Evolutionary conservation across 2,113 vertebrate genomes (phyloP), one percentile per base, ranked within the genome.

Genomic region (Leptobrachium ailaonicum): DNA sequence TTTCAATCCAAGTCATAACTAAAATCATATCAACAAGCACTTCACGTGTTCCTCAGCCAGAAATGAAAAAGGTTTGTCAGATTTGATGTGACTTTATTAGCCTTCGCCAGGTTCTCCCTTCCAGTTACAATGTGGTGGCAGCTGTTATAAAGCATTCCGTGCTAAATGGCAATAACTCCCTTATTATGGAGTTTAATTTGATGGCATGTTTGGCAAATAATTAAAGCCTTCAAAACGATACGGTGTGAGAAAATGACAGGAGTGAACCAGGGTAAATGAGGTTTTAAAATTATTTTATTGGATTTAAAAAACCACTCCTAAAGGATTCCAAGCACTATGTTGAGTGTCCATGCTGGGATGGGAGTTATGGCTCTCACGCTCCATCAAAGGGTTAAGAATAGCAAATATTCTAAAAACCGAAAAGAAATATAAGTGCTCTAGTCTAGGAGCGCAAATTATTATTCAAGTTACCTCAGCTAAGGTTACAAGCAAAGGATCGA

Each of bases 401-500:
- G 20, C 20, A 32, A 32, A 32, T 32, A 32, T 32, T 32, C 20
- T 32, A 32, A 32, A 32, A 32, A 32, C 20, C 20, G 0, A 32
- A 32, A 1, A 32, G 20, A 32, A 32, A 32, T 32, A 32, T 32
- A 32, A 32, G 20, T 32, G 20, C 20, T 32, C 20, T 32, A 32
- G 20, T 32, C 20, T 32, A 32, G 20, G 20, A 32, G 20, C 20
- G 20, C 20, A 32, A 32, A 32, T 60, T 8, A 75, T 6, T 43
- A 32, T 32, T 32, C 20, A 32, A 32, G 20, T 89, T 89, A 95
- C 94, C 91, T 95, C 93, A 76, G 93, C 94, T 83, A 95, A 56
- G 41, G 89, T 93, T 75, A 94, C 83, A 80, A 95, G 91, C 75
- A 95, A 88, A 82, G 94, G 94, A 85, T 95, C 94, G 86, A 95